Base-by-base conservation (phyloP, 2,113 vertebrate genomes). In the Rostratula benghalensis region DNA sequence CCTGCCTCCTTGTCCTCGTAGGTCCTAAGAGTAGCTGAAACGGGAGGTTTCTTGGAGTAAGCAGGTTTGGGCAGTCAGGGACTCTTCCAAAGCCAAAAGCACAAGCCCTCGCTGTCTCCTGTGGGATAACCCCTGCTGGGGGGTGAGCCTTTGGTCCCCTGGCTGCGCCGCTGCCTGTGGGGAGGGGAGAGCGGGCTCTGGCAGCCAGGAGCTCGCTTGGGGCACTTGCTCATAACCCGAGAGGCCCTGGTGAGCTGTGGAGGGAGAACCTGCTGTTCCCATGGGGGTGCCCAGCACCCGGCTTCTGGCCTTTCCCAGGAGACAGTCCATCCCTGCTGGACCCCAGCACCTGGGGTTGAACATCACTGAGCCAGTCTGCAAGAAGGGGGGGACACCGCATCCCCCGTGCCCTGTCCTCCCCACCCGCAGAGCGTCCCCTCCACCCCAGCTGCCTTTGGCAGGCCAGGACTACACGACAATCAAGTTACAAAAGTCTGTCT, bases 1-100 rank as follows among this genome's bases (percentile, higher is more conserved):
- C 79, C 31, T 90, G 85, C 48, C 30, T 93, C 61, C 84, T 76
- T 68, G 60, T 90, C 68, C 89, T 93, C 12, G 0, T 51, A 76
- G 56, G 41, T 77, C 60, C 87, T 68, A 39, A 91, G 51, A 61
- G 75, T 68, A 81, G 82, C 60, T 82, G 83, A 39, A 70, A 56
- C 57, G 65, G 85, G 71, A 95, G 69, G 53, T 64, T 90, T 94
- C 83, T 83, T 45, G 64, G 83, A 95, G 51, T 89, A 39, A 77
- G 85, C 43, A 81, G 92, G 71, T 90, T 80, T 0, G 0, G 92
- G 90, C 93, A 76, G 90, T 84, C 87, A 89, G 90, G 84, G 95
- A 64, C 76, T 92, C 69, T 6, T 31, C 31, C 63, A 63, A 77
- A 87, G 92, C 92, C 86, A 71, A 91, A 93, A 95, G 95, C 91